phyloP scores from a whole-genome alignment of 2,888 invertebrate genomes.

The Philaethria dido region DNA sequence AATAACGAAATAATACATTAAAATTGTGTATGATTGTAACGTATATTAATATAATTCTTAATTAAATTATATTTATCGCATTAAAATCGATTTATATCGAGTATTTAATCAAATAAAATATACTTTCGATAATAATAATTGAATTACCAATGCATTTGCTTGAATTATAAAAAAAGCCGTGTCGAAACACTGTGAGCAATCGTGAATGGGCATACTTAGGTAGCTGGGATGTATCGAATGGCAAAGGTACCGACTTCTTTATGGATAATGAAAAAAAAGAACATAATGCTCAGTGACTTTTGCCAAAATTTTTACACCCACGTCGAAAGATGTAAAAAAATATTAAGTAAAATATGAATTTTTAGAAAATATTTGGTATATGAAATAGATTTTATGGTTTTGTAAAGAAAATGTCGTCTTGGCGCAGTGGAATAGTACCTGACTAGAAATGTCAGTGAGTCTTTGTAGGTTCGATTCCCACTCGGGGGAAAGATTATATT shows the following conservation, averaged over 20 bases:
- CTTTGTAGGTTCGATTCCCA: no score
- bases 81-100: background rate
- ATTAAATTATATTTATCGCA: background rate
- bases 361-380: no score
- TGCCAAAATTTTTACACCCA: slow-evolving; percentile 11
- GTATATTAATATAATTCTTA: no score
- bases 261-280: slow-evolving; percentile 6
- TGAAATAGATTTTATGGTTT: no score
- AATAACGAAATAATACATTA: no score
- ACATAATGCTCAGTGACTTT: background rate
- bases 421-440: no score
- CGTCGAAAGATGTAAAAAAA: background rate
- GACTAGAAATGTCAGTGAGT: no score
- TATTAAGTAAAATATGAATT: no score
- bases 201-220: slow-evolving; percentile 19
- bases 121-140: slow-evolving; percentile 2
- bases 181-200: slow-evolving; percentile 19
- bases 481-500: no score
- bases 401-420: no score
- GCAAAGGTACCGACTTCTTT: slow-evolving; percentile 21
- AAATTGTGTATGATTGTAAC: no score
- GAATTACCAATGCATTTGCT: slow-evolving; percentile 11
- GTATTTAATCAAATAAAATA: background rate
- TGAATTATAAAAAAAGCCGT: background rate
- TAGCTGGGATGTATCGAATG: slow-evolving; percentile 22